Conservation (phyloP, 92 coral and sea anemone species). For the Paragorgia papillata region DNA sequence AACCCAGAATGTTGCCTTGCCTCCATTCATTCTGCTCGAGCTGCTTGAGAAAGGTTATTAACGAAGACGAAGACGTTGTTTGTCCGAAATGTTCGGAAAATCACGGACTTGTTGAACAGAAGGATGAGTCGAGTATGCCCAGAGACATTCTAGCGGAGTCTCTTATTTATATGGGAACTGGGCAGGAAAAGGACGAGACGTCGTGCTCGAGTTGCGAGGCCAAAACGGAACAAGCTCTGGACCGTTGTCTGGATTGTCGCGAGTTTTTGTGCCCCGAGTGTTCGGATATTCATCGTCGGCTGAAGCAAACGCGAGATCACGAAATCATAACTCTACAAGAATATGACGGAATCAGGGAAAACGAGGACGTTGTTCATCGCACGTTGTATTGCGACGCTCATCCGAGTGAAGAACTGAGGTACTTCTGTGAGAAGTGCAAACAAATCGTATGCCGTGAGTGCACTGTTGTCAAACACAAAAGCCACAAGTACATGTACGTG, state of each 20-base stretch:
- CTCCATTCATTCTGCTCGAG: constrained; percentile 89
- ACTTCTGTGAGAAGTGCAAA: constrained; percentile 90
- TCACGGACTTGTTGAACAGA: constrained; percentile 63
- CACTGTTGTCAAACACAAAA: constrained; percentile 80
- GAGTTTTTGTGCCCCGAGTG: constrained; percentile 92
- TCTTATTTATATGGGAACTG: constrained; percentile 58
- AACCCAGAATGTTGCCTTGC: constrained; percentile 85
- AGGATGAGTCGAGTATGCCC: constrained; percentile 64
- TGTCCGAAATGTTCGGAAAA: constrained; percentile 83
- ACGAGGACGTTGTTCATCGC: constrained; percentile 81
- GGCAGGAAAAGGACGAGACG: not conserved
- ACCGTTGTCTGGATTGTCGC: constrained; percentile 89
- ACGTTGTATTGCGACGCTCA: constrained; percentile 80
- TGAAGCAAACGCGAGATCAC: constrained; percentile 92
- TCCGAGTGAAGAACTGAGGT: constrained; percentile 74
- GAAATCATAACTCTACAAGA: constrained; percentile 77
- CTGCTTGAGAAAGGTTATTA: constrained; percentile 70
- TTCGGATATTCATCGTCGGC: constrained; percentile 78
- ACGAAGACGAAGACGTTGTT: constrained; percentile 53
- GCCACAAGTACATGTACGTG: constrained; percentile 85
- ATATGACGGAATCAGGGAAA: constrained; percentile 66
- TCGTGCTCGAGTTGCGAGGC: constrained; percentile 83
- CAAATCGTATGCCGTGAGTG: constrained; percentile 91
- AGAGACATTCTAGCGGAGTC: constrained; percentile 83
- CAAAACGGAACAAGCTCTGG: constrained; percentile 61